A percentile compares a stretch with the other conserved stretches of the same genome.
Conservation (phyloP, 2,113 vertebrate genomes). For the Lepus europaeus region DNA sequence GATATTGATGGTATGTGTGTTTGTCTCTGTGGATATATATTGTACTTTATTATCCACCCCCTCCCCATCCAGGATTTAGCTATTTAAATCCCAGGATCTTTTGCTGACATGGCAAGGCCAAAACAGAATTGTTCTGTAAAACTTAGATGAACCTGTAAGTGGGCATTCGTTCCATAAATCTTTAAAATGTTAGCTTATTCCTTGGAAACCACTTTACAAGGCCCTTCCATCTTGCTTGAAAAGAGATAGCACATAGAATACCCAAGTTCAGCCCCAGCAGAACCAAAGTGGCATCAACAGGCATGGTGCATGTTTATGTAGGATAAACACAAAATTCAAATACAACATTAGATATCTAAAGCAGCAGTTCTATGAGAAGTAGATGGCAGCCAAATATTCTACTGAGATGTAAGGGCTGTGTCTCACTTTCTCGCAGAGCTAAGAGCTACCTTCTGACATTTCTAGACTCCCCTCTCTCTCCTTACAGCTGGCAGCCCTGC, state of each 20-base stretch:
- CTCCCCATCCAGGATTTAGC: slow-evolving; percentile 72
- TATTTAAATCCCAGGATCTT: slow-evolving; percentile 84
- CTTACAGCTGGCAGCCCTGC: too few species aligned
- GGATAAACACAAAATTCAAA: slow-evolving; percentile 31
- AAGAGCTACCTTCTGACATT: not conserved
- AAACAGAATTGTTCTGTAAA: slow-evolving; percentile 84
- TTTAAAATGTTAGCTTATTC: slow-evolving; percentile 84
- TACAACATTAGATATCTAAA: not conserved
- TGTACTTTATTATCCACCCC: slow-evolving; percentile 73
- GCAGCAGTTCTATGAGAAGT: not conserved
- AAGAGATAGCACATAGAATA: slow-evolving; percentile 80
- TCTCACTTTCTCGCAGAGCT: not conserved
- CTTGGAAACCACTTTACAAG: slow-evolving; percentile 82
- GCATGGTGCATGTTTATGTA: not conserved
- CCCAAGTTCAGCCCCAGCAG: slow-evolving; percentile 67
- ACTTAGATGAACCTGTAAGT: slow-evolving; percentile 85
- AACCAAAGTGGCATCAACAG: not conserved
- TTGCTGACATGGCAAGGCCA: slow-evolving; percentile 85
- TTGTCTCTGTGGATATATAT: slow-evolving; percentile 13
- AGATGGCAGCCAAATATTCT: not conserved
- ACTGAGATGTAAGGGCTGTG: not conserved
- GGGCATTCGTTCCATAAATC: slow-evolving; percentile 86
- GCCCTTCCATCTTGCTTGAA: slow-evolving; percentile 79
- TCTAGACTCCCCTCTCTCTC: not conserved
- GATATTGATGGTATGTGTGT: too few species aligned